Conservation (phyloP, 2,888 invertebrate species). For the Mimachlamys varia region DNA sequence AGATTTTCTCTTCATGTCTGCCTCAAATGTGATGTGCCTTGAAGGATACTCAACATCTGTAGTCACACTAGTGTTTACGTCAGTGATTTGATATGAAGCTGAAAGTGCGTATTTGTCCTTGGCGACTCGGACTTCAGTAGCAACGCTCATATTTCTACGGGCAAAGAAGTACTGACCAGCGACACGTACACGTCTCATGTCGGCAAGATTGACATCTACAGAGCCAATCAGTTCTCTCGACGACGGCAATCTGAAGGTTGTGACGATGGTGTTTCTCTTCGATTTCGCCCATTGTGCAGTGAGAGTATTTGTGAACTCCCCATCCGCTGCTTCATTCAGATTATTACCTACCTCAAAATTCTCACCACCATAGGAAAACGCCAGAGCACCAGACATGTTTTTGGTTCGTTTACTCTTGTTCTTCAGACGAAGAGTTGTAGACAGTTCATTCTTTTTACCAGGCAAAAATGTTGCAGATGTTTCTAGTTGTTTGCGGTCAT, state of each 20-base stretch:
- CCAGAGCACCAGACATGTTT: constrained; percentile 59
- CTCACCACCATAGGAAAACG: constrained; percentile 67
- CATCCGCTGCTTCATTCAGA: constrained; percentile 59
- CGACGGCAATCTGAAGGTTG: constrained; percentile 56
- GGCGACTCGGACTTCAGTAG: constrained; percentile 53
- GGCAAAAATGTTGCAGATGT: constrained; percentile 57
- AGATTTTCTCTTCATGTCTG: constrained; percentile 56
- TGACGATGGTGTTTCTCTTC: constrained; percentile 55
- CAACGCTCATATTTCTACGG: constrained; percentile 55
- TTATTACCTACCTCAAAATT: constrained; percentile 60
- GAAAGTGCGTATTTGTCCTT: constrained; percentile 56
- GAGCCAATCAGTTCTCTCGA: constrained; percentile 55
- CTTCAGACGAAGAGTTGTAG: constrained; percentile 58
- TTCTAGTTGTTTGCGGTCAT: constrained; percentile 59
- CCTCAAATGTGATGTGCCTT: constrained; percentile 59
- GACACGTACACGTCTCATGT: constrained; percentile 55
- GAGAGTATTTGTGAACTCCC: constrained; percentile 60
- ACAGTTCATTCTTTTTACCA: constrained; percentile 60
- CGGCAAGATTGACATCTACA: constrained; percentile 58
- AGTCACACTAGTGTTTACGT: constrained; percentile 50
- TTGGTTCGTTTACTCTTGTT: constrained; percentile 60
- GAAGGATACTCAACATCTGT: constrained; percentile 60
- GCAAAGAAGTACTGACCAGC: constrained; percentile 58
- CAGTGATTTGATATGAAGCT: constrained; percentile 53
- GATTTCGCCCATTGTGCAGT: constrained; percentile 56